Evolutionary conservation across 2,888 invertebrate genomes (phyloP).

Genomic region (Iphiclides podalirius): DNA sequence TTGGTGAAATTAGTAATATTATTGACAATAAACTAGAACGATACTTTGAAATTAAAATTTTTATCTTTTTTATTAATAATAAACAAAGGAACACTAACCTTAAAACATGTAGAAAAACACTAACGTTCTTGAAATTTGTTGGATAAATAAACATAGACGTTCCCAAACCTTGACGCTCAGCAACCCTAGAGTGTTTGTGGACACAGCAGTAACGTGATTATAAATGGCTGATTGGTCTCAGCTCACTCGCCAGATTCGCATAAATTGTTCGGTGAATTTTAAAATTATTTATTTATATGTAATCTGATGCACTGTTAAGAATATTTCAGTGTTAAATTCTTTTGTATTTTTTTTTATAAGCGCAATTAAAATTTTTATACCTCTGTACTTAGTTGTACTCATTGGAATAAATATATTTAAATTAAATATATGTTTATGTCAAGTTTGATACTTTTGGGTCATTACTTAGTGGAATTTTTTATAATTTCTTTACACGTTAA

Average conservation of each 20-base stretch:
- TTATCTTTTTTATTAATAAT: too few species aligned
- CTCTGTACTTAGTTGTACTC: not conserved
- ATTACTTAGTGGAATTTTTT: not conserved
- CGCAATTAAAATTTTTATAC: too few species aligned
- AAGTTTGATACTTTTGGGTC: too few species aligned
- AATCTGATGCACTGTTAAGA: constrained; percentile 17
- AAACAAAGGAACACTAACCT: too few species aligned
- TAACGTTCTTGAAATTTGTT: too few species aligned
- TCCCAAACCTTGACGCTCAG: too few species aligned
- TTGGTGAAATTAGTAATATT: too few species aligned
- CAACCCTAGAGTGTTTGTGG: constrained; percentile 23
- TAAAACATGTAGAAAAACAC: too few species aligned
- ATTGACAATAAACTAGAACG: too few species aligned
- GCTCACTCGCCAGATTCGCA: constrained; percentile 23
- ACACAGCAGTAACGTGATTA: constrained; percentile 49
- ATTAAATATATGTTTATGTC: not conserved
- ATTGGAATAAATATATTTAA: not conserved
- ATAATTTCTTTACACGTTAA: not conserved
- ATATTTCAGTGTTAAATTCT: constrained; percentile 13
- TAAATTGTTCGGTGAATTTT: constrained; percentile 31
- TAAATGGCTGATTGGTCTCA: constrained; percentile 48
- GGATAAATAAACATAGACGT: too few species aligned
- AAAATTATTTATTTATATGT: constrained; percentile 29
- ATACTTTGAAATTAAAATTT: too few species aligned
- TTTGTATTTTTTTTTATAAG: not conserved